These are phyloP conservation scores for Sussaba pulchella DNA, from an alignment of 2,888 invertebrate species.

Conservation along the genomic window DNA sequence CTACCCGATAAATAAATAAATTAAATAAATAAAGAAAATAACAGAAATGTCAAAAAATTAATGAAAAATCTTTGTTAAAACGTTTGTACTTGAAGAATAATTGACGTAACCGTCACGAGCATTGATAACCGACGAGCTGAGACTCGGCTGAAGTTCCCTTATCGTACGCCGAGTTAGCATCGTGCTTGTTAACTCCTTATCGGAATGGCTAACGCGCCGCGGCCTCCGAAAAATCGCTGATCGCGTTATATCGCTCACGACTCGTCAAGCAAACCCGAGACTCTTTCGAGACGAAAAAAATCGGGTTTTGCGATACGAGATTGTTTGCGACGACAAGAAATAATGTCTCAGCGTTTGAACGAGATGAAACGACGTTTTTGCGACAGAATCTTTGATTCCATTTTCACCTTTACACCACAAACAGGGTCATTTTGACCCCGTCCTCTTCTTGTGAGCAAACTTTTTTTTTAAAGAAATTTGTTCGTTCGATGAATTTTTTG, in stretches of 20 bases:
- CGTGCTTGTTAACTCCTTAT: slow-evolving; percentile 73
- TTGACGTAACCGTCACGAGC: slow-evolving; percentile 39
- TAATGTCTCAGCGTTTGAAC: background rate
- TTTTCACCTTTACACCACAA: no score
- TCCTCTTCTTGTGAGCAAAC: no score
- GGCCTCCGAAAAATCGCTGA: slow-evolving; percentile 73
- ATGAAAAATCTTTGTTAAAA: slow-evolving; percentile 5
- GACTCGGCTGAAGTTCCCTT: slow-evolving; percentile 64
- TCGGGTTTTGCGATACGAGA: background rate
- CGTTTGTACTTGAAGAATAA: slow-evolving; percentile 10
- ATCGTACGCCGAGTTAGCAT: slow-evolving; percentile 63
- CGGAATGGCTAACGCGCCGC: slow-evolving; percentile 67
- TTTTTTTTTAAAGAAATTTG: no score
- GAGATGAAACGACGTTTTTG: background rate
- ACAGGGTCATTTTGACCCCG: no score
- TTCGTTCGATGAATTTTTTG: no score
- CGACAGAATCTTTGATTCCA: no score
- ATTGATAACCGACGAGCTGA: slow-evolving; percentile 60
- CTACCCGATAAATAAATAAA: no score
- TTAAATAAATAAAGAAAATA: no score
- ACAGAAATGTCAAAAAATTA: background rate
- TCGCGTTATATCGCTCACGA: slow-evolving; percentile 42
- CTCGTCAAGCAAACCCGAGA: background rate
- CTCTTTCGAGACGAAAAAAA: background rate
- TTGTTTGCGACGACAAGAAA: background rate